Percentiles rank a stretch among this genome's conserved stretches.
Evolutionary conservation across 2,888 invertebrate species (phyloP).

Genomic region (Drosophila emarginata): DNA sequence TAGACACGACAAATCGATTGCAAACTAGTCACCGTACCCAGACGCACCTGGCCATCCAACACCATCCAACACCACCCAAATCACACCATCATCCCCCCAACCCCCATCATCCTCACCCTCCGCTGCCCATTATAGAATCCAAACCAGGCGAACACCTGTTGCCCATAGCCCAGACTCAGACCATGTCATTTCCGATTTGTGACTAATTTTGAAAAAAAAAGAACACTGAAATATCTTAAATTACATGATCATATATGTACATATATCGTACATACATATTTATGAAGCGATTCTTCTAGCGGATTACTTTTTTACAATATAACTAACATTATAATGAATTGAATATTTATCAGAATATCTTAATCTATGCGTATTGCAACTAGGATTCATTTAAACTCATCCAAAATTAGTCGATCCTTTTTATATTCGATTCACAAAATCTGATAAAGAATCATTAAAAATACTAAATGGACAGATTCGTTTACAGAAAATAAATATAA

Average conservation of each 20-base stretch:
- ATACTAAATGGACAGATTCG: no score
- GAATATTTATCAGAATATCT: no score
- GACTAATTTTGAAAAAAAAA: slow-evolving; percentile 1
- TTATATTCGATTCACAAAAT: no score
- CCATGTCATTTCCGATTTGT: slow-evolving; percentile 41
- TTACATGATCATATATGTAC: no score
- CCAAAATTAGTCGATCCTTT: no score
- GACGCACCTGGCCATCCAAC: slow-evolving; percentile 59
- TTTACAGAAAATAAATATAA: no score
- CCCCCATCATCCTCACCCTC: not conserved
- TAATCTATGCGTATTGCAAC: no score
- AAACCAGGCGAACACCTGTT: slow-evolving; percentile 44
- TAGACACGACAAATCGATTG: slow-evolving; percentile 75
- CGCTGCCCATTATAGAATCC: not conserved
- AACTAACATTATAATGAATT: no score
- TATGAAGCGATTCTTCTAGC: not conserved
- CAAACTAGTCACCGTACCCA: slow-evolving; percentile 52
- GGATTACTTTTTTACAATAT: not conserved
- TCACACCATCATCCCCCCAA: not conserved
- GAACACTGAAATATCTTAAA: not conserved
- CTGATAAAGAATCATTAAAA: no score
- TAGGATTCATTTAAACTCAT: no score
- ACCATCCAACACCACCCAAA: slow-evolving; percentile 6
- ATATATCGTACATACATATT: no score
- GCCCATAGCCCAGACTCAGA: slow-evolving; percentile 30